A percentile compares a stretch with the other conserved stretches of the same genome.
Evolutionary conservation across 2,888 invertebrate species (phyloP).

Genomic region (Campoplex capitator): DNA sequence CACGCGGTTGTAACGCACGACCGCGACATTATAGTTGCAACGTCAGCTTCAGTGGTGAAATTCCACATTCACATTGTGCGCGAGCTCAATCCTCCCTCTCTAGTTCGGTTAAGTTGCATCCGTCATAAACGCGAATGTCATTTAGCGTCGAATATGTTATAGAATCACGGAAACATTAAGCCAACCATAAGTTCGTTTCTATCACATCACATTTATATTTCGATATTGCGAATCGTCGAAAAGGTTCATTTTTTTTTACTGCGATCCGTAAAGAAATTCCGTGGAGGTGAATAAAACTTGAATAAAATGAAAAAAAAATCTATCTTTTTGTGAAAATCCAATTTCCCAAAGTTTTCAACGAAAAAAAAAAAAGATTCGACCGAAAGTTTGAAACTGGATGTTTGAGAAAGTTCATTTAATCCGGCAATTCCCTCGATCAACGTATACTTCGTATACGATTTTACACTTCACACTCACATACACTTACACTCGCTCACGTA

Average conservation of each 20-base stretch:
- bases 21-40: conserved; percentile 59
- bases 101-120: not conserved
- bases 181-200: not conserved
- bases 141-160: conserved; percentile 24
- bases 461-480: not conserved
- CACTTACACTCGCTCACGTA: not conserved
- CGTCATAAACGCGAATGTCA: conserved; percentile 24
- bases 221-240: not conserved
- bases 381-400: not conserved
- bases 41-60: conserved; percentile 54
- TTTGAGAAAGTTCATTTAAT: not conserved
- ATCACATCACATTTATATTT: not conserved
- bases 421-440: not conserved
- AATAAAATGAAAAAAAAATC: not conserved
- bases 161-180: conserved; percentile 28
- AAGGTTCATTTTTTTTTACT: not conserved
- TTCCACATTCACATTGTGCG: conserved; percentile 80
- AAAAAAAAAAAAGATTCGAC: not conserved
- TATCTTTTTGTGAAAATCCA: not conserved
- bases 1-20: conserved; percentile 43
- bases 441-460: not conserved
- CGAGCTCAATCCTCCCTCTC: conserved; percentile 60
- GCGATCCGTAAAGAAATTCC: not conserved
- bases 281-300: not conserved
- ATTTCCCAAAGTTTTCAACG: not conserved